A percentile compares a stretch with the other conserved stretches of the same genome.
phyloP scores from a whole-genome alignment of 2,113 vertebrate species.

The Neogobius melanostomus region DNA sequence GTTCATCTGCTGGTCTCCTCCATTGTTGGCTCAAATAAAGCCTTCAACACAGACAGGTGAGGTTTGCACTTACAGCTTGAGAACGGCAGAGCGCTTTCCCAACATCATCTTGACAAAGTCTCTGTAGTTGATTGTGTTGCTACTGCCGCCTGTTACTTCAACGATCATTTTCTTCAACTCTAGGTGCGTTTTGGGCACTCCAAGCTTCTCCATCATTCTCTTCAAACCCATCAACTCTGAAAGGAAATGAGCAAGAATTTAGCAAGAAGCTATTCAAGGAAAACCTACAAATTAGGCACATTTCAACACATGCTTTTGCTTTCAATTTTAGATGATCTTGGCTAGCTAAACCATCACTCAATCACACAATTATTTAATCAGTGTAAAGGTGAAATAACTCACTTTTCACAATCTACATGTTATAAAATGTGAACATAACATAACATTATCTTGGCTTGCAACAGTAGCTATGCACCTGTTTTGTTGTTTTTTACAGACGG shows the following conservation, averaged over 20 bases:
- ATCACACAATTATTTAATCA: too few species aligned
- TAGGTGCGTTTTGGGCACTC: slow-evolving; percentile 93
- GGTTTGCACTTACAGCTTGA: slow-evolving; percentile 87
- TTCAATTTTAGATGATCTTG: too few species aligned
- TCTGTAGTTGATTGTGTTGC: slow-evolving; percentile 92
- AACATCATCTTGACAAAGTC: slow-evolving; percentile 98
- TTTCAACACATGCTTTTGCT: too few species aligned
- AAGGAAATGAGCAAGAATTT: not conserved
- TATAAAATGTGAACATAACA: not conserved
- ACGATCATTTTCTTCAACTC: slow-evolving; percentile 98
- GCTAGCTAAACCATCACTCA: too few species aligned
- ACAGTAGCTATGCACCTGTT: slow-evolving; percentile 19
- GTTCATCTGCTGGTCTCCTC: slow-evolving; percentile 25
- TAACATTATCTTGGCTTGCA: not conserved
- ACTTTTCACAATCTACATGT: too few species aligned
- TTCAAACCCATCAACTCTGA: slow-evolving; percentile 96
- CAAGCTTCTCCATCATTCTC: slow-evolving; percentile 98
- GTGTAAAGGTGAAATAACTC: too few species aligned
- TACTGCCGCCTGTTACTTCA: slow-evolving; percentile 88
- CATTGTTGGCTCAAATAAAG: slow-evolving; percentile 31
- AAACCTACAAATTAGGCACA: too few species aligned
- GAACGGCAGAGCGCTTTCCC: slow-evolving; percentile 92
- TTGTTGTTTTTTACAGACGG: slow-evolving; percentile 19
- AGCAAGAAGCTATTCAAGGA: not conserved
- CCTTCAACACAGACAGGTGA: not conserved